Percentiles rank a stretch among this genome's conserved stretches.
These are phyloP conservation scores for Rhagologus leucostigma DNA, from an alignment of 2,113 vertebrate species.

Conservation along the genomic window DNA sequence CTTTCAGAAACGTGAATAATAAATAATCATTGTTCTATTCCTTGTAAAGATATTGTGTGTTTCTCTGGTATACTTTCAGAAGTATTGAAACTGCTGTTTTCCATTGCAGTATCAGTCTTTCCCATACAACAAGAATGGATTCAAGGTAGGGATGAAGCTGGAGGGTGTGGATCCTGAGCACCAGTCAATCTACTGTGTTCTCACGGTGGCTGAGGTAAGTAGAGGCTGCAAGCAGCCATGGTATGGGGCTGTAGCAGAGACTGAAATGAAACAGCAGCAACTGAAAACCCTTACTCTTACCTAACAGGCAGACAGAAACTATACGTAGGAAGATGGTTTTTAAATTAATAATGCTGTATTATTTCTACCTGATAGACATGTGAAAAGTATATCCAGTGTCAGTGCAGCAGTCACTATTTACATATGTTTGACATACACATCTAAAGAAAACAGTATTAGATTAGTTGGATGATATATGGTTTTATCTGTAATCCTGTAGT, in stretches of 20 bases:
- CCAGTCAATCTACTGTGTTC: conserved; percentile 92
- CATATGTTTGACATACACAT: neutral
- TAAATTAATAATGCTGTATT: neutral
- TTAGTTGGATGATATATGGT: neutral
- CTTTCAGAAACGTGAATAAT: neutral
- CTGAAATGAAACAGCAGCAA: neutral
- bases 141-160: conserved; percentile 95
- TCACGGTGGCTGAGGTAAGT: conserved; percentile 89
- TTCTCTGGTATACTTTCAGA: neutral
- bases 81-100: neutral
- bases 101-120: conserved; percentile 87
- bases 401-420: neutral
- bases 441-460: neutral
- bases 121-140: conserved; percentile 94
- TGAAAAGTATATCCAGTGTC: neutral
- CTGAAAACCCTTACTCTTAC: neutral
- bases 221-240: neutral
- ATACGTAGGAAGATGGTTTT: neutral
- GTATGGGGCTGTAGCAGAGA: neutral
- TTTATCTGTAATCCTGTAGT: neutral
- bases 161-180: conserved; percentile 94
- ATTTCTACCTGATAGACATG: neutral
- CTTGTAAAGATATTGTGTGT: neutral
- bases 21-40: neutral
- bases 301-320: neutral